These are phyloP conservation scores for Mimumesa dahlbomi DNA, from an alignment of 2,888 invertebrate genomes.

Conservation along the genomic window DNA sequence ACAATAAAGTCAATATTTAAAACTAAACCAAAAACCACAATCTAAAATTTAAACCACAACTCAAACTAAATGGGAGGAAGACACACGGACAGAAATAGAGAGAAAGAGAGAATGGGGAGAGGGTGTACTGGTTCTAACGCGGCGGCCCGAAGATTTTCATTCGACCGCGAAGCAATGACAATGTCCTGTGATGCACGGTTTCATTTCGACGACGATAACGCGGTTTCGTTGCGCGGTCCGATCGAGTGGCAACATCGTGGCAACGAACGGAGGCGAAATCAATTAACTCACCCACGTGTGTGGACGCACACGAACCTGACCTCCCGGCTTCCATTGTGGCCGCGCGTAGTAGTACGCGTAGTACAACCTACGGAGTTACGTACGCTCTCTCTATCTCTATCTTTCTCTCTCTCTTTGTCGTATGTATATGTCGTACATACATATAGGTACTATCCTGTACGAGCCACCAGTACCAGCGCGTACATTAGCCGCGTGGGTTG, in stretches of 20 bases:
- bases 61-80: too few relatives aligned
- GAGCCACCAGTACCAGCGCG: constrained; percentile 57
- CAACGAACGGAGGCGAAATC: constrained; percentile 72
- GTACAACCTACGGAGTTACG: constrained; percentile 44
- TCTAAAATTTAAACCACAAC: too few relatives aligned
- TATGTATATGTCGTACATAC: constrained; percentile 24
- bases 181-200: constrained; percentile 26
- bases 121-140: too few relatives aligned
- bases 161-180: not conserved
- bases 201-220: constrained; percentile 49
- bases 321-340: constrained; percentile 45
- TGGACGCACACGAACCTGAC: constrained; percentile 50
- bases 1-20: too few relatives aligned
- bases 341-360: constrained; percentile 42
- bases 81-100: too few relatives aligned
- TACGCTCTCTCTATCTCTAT: too few relatives aligned
- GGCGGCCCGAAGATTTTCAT: constrained; percentile 13
- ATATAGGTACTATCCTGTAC: constrained; percentile 54
- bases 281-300: constrained; percentile 71
- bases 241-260: constrained; percentile 67
- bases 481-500: constrained; percentile 73
- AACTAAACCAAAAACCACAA: too few relatives aligned
- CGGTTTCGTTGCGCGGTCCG: constrained; percentile 48
- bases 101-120: too few relatives aligned
- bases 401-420: too few relatives aligned